Conservation (phyloP, 2,113 vertebrate species). For the Nyctereutes procyonoides region DNA sequence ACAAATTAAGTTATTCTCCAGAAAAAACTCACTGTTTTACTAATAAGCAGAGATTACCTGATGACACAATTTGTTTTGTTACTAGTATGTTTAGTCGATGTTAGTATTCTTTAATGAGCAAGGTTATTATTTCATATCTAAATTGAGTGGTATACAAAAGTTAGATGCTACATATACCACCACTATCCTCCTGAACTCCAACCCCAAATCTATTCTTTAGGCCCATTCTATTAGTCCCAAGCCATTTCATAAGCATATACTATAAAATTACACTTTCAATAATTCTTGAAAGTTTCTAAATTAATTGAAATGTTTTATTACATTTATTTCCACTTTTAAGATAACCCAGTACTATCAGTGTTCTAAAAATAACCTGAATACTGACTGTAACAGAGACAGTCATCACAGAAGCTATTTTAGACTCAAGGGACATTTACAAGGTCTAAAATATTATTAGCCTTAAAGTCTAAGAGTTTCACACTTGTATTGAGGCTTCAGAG, state of each 20-base stretch:
- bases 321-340: conserved; percentile 29
- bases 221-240: background rate
- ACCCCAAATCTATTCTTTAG: background rate
- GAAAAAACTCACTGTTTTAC: background rate
- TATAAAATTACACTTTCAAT: background rate
- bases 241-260: conserved; percentile 3
- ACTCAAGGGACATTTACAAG: background rate
- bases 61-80: background rate
- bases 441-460: background rate
- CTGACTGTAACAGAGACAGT: background rate
- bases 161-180: background rate
- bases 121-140: background rate
- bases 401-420: conserved; percentile 22
- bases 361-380: conserved; percentile 42
- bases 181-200: background rate
- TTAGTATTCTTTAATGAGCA: conserved; percentile 17
- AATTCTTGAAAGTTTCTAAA: background rate
- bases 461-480: background rate
- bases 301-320: background rate
- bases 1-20: background rate
- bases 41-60: conserved; percentile 36
- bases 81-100: background rate
- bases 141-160: background rate
- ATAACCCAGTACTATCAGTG: background rate
- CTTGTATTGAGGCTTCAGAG: background rate